Percentiles rank a stretch among this genome's conserved stretches.
phyloP scores from a whole-genome alignment of 1,140 invertebrate species.

The Megathymus violae region DNA sequence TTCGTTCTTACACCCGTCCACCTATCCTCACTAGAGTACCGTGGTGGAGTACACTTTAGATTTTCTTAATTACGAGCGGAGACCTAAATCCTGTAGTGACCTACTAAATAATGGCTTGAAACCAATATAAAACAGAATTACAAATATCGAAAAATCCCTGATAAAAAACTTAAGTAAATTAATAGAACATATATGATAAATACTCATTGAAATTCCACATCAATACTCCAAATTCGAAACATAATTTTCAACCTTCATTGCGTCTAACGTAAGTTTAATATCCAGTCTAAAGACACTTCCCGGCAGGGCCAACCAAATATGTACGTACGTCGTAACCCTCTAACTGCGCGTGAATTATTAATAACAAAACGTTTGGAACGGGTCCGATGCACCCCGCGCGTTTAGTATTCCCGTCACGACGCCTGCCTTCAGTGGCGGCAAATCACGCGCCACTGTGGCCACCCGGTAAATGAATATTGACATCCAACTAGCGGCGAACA shows the following conservation, averaged over 20 bases:
- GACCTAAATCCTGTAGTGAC: no score
- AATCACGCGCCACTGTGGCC: conserved; percentile 69
- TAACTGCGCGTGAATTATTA: conserved; percentile 52
- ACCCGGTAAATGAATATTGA: conserved; percentile 77
- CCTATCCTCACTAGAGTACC: no score
- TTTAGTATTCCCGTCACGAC: conserved; percentile 68
- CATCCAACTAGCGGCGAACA: conserved; percentile 69
- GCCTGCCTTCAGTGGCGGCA: conserved; percentile 56
- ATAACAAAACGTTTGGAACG: conserved; percentile 60
- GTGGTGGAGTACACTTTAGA: no score
- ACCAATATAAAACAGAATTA: no score
- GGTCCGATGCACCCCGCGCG: conserved; percentile 48
- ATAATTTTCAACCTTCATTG: not conserved
- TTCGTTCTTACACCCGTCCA: no score
- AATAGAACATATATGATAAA: no score
- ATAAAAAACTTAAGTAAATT: no score
- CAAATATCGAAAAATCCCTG: no score
- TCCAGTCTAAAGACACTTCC: conserved; percentile 3
- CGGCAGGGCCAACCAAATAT: conserved; percentile 22
- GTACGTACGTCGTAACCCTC: conserved; percentile 37
- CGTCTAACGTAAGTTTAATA: conserved; percentile 10
- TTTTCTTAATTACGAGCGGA: not conserved
- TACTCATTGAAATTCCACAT: no score
- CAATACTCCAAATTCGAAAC: no score
- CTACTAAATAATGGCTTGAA: no score